These are phyloP conservation scores for Heteropelma amictum DNA, from an alignment of 2,888 invertebrate genomes.

Conservation along the genomic window DNA sequence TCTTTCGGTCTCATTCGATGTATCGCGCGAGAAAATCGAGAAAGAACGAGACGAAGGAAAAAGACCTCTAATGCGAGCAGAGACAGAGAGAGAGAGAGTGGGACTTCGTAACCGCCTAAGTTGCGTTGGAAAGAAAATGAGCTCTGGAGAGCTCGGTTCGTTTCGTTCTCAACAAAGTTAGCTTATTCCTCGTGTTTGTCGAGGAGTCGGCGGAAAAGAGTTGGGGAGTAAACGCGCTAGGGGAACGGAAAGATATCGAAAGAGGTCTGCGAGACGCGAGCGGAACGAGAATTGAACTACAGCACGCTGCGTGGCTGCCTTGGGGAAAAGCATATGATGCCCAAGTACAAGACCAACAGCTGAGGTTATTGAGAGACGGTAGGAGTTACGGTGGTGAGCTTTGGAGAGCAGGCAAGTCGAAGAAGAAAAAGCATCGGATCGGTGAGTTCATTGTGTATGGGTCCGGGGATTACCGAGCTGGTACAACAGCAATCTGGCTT, in stretches of 20 bases:
- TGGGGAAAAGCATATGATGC: neutral
- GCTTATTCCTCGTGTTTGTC: constrained; percentile 40
- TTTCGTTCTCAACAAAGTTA: constrained; percentile 57
- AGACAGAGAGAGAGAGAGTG: too few species aligned
- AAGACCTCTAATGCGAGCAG: neutral
- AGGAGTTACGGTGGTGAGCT: neutral
- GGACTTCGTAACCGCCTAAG: constrained; percentile 66
- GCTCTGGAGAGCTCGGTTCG: constrained; percentile 60
- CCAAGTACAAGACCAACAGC: constrained; percentile 19
- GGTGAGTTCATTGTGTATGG: constrained; percentile 64
- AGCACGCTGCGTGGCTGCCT: neutral
- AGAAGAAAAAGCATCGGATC: neutral
- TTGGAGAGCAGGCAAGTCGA: constrained; percentile 1
- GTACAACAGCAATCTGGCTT: constrained; percentile 63
- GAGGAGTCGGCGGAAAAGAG: constrained; percentile 18
- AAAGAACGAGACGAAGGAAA: neutral
- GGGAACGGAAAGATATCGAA: neutral
- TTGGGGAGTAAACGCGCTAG: constrained; percentile 1
- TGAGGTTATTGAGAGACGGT: neutral
- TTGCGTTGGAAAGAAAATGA: constrained; percentile 68
- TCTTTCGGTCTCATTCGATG: constrained; percentile 11
- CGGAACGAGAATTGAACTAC: neutral
- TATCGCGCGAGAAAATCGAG: constrained; percentile 4
- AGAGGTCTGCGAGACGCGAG: neutral
- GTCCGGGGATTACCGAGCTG: constrained; percentile 63